phyloP scores from a whole-genome alignment of 2,888 invertebrate genomes.

The Labia minor region DNA sequence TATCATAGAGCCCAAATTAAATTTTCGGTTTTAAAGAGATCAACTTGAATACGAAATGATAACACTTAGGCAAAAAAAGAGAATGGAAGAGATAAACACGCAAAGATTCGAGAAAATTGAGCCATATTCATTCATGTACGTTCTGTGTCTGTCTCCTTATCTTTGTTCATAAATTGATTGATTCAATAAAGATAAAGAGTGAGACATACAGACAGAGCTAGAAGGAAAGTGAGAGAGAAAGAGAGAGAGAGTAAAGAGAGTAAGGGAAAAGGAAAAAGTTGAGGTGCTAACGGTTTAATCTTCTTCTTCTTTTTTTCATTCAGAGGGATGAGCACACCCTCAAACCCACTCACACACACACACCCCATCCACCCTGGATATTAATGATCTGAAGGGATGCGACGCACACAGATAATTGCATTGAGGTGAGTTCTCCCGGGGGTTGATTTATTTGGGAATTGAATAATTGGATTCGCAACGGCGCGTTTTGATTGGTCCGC shows the following conservation, averaged over 20 bases:
- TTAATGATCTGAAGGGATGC: neutral
- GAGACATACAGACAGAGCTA: constrained; percentile 8
- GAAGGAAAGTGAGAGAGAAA: constrained; percentile 26
- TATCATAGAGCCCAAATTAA: too few species aligned
- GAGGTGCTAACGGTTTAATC: constrained; percentile 3
- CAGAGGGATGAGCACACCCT: neutral
- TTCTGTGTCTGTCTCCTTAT: constrained; percentile 17
- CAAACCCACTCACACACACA: too few species aligned
- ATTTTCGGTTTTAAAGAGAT: too few species aligned
- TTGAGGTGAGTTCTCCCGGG: neutral
- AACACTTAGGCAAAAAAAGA: constrained; percentile 18
- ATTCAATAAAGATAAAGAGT: constrained; percentile 17
- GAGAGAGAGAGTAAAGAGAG: constrained; percentile 13
- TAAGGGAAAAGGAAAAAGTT: constrained; percentile 16
- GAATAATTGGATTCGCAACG: constrained; percentile 13
- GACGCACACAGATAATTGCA: constrained; percentile 13
- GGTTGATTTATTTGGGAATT: constrained; percentile 13
- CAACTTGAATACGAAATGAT: too few species aligned
- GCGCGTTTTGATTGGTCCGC: constrained; percentile 13
- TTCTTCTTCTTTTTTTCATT: neutral
- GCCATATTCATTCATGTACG: constrained; percentile 8
- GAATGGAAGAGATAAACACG: constrained; percentile 21
- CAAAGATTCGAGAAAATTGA: constrained; percentile 20
- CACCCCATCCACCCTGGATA: neutral
- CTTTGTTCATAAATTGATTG: constrained; percentile 18